phyloP scores from a whole-genome alignment of 2,797 vertebrate species.

The Macrochelys suwanniensis region DNA sequence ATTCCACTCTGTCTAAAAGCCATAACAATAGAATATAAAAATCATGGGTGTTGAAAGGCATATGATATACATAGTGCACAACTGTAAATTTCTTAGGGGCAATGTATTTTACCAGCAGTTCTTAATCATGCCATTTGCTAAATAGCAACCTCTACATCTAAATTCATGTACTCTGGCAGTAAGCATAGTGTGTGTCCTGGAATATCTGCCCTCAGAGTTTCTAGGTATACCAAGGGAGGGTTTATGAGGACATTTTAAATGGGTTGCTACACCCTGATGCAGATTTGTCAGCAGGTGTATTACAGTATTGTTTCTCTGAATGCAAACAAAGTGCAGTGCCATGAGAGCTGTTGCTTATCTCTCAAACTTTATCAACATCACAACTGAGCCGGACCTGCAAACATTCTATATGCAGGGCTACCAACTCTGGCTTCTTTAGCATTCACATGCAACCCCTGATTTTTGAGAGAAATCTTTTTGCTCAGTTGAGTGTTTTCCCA shows the following conservation, averaged over 20 bases:
- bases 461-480: neutral
- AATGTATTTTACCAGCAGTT: rapidly evolving
- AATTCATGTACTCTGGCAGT: neutral
- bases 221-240: neutral
- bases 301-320: neutral
- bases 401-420: neutral
- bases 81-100: neutral
- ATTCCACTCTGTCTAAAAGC: neutral
- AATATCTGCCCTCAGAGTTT: neutral
- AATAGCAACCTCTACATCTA: neutral
- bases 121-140: neutral
- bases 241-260: neutral
- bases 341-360: neutral
- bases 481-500: neutral
- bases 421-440: neutral
- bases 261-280: neutral
- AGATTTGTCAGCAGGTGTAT: neutral
- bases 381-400: neutral
- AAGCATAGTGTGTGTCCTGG: neutral
- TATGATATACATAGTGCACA: rapidly evolving
- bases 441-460: neutral
- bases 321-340: neutral
- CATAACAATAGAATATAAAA: neutral
- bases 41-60: neutral
- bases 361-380: neutral